Conservation (phyloP, 2,797 vertebrate genomes). For the Buphagus erythrorhynchus region DNA sequence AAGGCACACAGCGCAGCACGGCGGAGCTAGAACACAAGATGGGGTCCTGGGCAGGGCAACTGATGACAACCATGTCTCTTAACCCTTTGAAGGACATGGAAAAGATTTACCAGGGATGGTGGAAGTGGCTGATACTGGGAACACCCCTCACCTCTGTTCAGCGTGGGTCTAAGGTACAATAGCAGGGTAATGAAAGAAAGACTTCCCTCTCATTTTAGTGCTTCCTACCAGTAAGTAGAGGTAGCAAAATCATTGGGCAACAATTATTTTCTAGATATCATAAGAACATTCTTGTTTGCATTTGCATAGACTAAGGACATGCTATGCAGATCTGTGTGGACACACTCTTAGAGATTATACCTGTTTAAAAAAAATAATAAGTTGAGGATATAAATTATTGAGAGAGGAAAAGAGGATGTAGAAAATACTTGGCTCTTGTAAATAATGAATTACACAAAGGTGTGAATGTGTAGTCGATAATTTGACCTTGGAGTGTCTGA, state of each 20-base stretch:
- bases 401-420: not conserved
- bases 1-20: not conserved
- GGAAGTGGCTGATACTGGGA: not conserved
- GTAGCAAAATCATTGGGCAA: not conserved
- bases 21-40: not conserved
- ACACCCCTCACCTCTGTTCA: not conserved
- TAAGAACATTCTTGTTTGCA: not conserved
- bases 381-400: not conserved
- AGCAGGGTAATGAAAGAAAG: not conserved
- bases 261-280: not conserved
- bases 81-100: not conserved
- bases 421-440: not conserved
- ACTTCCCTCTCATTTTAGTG: not conserved
- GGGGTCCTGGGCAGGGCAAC: not conserved
- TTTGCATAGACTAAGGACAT: not conserved
- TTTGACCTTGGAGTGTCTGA: not conserved
- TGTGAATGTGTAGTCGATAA: not conserved
- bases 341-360: not conserved
- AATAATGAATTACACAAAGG: not conserved
- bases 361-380: not conserved
- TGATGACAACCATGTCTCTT: not conserved
- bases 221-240: not conserved
- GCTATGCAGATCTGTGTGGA: not conserved
- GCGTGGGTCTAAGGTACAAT: not conserved
- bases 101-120: not conserved